Conservation (phyloP, 2,888 invertebrate genomes). For the Tetranychus piercei region DNA sequence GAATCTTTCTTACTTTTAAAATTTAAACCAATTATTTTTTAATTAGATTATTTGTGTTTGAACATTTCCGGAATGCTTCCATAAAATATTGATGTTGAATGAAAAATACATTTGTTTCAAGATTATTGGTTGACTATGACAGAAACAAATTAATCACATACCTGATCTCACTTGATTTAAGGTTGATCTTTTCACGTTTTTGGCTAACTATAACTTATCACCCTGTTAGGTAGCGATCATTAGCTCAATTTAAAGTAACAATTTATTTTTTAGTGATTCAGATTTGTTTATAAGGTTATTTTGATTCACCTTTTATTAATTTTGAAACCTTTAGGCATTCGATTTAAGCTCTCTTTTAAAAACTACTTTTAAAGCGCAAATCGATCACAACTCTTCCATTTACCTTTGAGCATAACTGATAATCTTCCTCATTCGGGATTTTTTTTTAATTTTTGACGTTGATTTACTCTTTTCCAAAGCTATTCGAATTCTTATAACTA, state of each 20-base stretch:
- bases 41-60: no score
- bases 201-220: neutral
- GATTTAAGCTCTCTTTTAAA: neutral
- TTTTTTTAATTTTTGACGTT: no score
- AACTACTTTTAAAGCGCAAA: neutral
- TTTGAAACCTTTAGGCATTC: neutral
- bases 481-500: no score
- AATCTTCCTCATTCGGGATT: neutral
- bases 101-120: neutral
- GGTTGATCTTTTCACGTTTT: neutral
- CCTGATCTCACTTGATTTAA: neutral
- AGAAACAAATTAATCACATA: neutral
- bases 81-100: no score
- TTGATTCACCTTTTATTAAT: neutral
- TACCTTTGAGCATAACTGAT: neutral
- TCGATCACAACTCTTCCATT: neutral
- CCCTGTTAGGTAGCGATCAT: neutral
- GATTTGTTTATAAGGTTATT: neutral
- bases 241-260: neutral
- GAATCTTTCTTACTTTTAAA: no score
- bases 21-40: no score
- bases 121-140: neutral
- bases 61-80: neutral
- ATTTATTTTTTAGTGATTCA: neutral
- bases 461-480: no score